These are phyloP conservation scores for Halichondria panicea DNA, from an alignment of 37 sponge, comb jelly and placozoan genomes.

Conservation along the genomic window DNA sequence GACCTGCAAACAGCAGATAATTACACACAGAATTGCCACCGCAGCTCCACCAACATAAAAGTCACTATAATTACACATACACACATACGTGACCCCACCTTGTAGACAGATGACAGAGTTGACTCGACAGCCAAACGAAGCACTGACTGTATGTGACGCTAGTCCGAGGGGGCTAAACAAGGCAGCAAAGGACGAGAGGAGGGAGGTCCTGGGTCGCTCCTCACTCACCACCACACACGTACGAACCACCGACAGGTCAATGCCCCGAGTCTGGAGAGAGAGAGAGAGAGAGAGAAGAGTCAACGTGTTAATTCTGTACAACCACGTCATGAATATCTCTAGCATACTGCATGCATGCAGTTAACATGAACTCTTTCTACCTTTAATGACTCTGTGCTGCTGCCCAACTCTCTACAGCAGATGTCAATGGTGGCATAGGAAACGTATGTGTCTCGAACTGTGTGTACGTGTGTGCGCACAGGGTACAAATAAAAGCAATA, in stretches of 20 bases:
- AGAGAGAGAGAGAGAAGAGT: slow-evolving; percentile 12
- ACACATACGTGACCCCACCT: too few species aligned
- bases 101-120: slow-evolving; percentile 88
- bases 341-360: background rate
- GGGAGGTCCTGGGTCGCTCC: slow-evolving; percentile 83
- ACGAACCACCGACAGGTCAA: slow-evolving; percentile 79
- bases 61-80: too few species aligned
- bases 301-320: too few species aligned
- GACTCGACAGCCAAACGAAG: slow-evolving; percentile 91
- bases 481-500: background rate
- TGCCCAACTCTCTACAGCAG: slow-evolving; percentile 79
- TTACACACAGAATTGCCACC: too few species aligned
- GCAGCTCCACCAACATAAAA: too few species aligned
- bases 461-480: background rate
- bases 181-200: slow-evolving; percentile 84
- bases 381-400: slow-evolving; percentile 58
- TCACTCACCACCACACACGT: slow-evolving; percentile 90
- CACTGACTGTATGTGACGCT: slow-evolving; percentile 56
- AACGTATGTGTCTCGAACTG: slow-evolving; percentile 90
- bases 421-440: slow-evolving; percentile 84
- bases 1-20: too few species aligned
- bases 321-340: background rate
- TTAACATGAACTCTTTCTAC: slow-evolving; percentile 26
- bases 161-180: slow-evolving; percentile 86
- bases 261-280: slow-evolving; percentile 56